Percentiles rank a stretch among this genome's conserved stretches.
Evolutionary conservation across 2,113 vertebrate genomes (phyloP).

Genomic region (Globicephala melas): DNA sequence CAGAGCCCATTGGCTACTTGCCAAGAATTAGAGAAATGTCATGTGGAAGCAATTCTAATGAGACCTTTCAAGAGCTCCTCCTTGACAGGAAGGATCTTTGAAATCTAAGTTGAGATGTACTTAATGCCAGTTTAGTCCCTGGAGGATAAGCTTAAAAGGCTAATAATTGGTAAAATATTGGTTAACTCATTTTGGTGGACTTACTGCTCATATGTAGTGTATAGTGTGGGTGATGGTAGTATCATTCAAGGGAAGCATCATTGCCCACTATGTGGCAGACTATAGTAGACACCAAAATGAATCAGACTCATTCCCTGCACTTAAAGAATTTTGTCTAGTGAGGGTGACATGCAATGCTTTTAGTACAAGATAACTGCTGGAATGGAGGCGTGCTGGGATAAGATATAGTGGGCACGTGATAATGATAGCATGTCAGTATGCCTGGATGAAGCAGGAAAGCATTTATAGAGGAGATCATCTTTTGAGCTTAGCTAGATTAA

Average conservation of each 20-base stretch:
- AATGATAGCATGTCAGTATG: neutral
- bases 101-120: neutral
- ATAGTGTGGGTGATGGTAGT: neutral
- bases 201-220: neutral
- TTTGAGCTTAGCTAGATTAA: constrained; percentile 25
- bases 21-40: neutral
- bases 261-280: neutral
- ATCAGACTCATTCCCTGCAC: neutral
- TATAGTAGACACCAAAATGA: neutral
- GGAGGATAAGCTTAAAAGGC: neutral
- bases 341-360: neutral
- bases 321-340: constrained; percentile 21
- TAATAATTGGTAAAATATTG: neutral
- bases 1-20: neutral
- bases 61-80: neutral
- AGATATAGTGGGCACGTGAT: neutral
- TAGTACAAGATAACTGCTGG: neutral
- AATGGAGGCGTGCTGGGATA: neutral
- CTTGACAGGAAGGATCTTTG: neutral
- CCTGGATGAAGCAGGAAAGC: neutral
- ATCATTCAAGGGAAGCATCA: neutral
- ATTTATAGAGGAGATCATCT: neutral
- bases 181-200: neutral
- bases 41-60: neutral
- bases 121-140: neutral